Evolutionary conservation across 2,113 vertebrate species (phyloP), one percentile per base, ranked within the genome.

Genomic region (Zapornia atra): DNA sequence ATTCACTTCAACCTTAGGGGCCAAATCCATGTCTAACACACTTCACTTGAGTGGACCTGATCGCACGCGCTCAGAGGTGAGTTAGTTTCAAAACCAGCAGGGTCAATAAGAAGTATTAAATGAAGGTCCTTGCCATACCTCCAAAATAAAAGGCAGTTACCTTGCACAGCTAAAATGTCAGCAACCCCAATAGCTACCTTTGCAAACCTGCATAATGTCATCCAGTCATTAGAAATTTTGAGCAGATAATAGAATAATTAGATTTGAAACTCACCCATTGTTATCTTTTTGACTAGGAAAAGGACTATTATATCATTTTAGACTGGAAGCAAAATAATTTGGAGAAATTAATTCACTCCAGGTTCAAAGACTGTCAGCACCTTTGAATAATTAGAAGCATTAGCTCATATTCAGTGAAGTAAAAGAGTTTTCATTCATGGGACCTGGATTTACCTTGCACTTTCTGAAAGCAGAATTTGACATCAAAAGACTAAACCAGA

Each of bases 181-280:
- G n/a, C 46, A 90, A 66, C 38, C 50, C 34, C 57, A 66, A 28
- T 1, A 33, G 21, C 9, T 20, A 42, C 22, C 64, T 40, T n/a
- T 38, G 15, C 21, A 70, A 73, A 50, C 24, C 12, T 29, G 12
- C n/a, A 77, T 66, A 42, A 71, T 20, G 34, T 20, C 68, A 92
- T 51, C 48, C 26, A 79, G n/a, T 50, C 79, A 82, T 75, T 65
- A 78, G 54, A 65, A 90, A 88, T 72, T 72, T 95, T 95, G 25
- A 89, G 65, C n/a, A 92, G 51, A 17, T 82, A 60, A 66, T 8
- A 71, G 12, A 77, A 44, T 88, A 94, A 96, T n/a, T 96, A 60
- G 50, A 75, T 85, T 69, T 86, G 48, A 86, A 92, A 89, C 20
- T 69, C 40, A 15, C 4, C 82, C 48, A 40, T 20, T 57, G 42